Percentiles rank a stretch among this genome's conserved stretches.
These are phyloP conservation scores for Stegodyphus dumicola DNA, from an alignment of 1,140 invertebrate genomes.

Conservation along the genomic window DNA sequence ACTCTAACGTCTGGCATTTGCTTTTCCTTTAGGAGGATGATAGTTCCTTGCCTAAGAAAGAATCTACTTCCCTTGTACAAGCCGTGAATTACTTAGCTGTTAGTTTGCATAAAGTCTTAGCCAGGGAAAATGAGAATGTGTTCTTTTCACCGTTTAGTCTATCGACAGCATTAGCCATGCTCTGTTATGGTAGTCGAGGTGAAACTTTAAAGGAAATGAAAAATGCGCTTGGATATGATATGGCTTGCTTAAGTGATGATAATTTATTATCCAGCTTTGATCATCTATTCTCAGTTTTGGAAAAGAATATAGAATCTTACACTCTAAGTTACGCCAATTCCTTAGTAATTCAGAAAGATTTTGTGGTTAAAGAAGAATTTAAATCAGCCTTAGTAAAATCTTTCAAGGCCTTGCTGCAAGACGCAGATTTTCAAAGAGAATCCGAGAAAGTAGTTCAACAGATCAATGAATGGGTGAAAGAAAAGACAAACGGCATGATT, in stretches of 20 bases:
- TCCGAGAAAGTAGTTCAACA: constrained; percentile 68
- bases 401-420: background rate
- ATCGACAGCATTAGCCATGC: constrained; percentile 75
- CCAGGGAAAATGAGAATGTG: constrained; percentile 70
- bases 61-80: background rate
- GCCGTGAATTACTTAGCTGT: constrained; percentile 19
- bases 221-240: constrained; percentile 71
- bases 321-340: background rate
- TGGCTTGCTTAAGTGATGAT: background rate
- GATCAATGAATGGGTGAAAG: constrained; percentile 78
- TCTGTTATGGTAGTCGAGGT: constrained; percentile 74
- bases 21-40: background rate
- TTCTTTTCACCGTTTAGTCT: constrained; percentile 78
- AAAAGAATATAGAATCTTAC: background rate
- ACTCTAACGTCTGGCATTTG: background rate
- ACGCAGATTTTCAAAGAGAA: background rate
- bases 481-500: constrained; percentile 77
- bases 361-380: constrained; percentile 1
- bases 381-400: background rate
- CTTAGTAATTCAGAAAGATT: background rate
- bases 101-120: constrained; percentile 4
- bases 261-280: background rate
- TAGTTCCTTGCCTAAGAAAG: background rate
- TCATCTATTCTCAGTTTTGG: background rate
- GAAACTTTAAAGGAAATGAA: constrained; percentile 73